Conservation (phyloP, 2,113 vertebrate species). For the Edolisoma coerulescens region DNA sequence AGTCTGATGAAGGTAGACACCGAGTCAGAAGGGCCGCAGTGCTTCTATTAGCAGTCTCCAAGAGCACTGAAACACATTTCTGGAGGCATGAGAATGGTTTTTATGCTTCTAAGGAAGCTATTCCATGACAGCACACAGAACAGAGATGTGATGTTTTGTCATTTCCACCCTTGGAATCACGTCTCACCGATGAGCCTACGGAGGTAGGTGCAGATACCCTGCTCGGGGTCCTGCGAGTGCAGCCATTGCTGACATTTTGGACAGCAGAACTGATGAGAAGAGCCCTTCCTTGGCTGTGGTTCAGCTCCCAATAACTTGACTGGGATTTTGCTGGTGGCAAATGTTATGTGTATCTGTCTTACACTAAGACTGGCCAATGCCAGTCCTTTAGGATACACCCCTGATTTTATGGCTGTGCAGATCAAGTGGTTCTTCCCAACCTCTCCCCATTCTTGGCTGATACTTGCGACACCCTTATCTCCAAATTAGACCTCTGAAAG, state of each 20-base stretch:
- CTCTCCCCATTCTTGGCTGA: not conserved
- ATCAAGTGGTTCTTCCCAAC: not conserved
- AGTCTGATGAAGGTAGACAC: too few relatives aligned
- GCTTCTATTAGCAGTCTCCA: not conserved
- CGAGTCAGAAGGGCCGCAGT: not conserved
- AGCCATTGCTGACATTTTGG: not conserved
- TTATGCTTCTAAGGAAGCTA: not conserved
- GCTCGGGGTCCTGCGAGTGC: not conserved
- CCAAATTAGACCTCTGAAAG: not conserved
- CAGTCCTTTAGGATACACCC: not conserved
- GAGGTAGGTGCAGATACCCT: not conserved
- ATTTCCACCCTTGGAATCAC: not conserved
- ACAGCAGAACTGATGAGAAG: not conserved
- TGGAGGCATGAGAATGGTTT: not conserved
- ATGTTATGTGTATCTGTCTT: rapidly evolving
- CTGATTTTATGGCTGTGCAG: rapidly evolving
- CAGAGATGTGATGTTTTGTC: not conserved
- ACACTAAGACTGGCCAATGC: not conserved
- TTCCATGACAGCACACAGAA: not conserved
- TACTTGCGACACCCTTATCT: not conserved
- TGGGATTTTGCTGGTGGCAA: not conserved
- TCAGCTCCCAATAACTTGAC: not conserved
- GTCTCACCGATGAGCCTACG: rapidly evolving
- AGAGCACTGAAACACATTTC: not conserved
- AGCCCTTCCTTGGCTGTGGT: rapidly evolving